A percentile compares a stretch with the other conserved stretches of the same genome.
phyloP scores from a whole-genome alignment of 1,140 invertebrate genomes.

The Augochlora pura region DNA sequence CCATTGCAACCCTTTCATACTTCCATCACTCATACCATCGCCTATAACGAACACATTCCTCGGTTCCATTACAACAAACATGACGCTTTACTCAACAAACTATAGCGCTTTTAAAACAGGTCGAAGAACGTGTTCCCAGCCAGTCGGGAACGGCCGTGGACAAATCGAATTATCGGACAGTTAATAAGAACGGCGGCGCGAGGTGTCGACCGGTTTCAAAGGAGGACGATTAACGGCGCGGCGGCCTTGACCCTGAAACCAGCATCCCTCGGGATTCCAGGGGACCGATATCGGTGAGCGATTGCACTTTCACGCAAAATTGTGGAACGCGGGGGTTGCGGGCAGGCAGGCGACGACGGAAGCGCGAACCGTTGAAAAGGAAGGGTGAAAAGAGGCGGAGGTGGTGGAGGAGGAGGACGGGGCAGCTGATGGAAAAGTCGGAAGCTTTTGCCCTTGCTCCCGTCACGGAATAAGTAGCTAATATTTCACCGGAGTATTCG shows the following conservation, averaged over 20 bases:
- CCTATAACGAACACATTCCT: no score
- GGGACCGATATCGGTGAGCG: conserved; percentile 45
- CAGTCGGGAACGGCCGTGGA: conserved; percentile 26
- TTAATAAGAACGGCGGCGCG: conserved; percentile 45
- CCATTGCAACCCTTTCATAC: no score
- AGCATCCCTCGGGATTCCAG: conserved; percentile 7
- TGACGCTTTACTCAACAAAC: no score
- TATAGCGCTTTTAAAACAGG: no score
- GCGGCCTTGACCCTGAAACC: conserved; percentile 27
- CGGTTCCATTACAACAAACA: no score
- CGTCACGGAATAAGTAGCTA: conserved; percentile 62
- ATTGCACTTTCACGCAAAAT: conserved; percentile 1
- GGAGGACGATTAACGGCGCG: conserved; percentile 48
- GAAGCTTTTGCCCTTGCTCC: conserved; percentile 47
- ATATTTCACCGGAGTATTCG: conserved; percentile 64
- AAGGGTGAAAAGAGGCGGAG: neutral
- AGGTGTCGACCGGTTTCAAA: conserved; percentile 39
- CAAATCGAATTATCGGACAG: conserved; percentile 51
- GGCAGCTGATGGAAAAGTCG: conserved; percentile 12
- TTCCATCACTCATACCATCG: no score
- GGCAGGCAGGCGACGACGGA: neutral
- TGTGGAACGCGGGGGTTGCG: neutral
- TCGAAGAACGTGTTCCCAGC: conserved; percentile 18
- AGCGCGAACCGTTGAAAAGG: no score
- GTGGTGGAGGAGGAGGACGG: neutral